phyloP scores from a whole-genome alignment of 2,113 vertebrate genomes.

The Trichomycterus rosablanca region DNA sequence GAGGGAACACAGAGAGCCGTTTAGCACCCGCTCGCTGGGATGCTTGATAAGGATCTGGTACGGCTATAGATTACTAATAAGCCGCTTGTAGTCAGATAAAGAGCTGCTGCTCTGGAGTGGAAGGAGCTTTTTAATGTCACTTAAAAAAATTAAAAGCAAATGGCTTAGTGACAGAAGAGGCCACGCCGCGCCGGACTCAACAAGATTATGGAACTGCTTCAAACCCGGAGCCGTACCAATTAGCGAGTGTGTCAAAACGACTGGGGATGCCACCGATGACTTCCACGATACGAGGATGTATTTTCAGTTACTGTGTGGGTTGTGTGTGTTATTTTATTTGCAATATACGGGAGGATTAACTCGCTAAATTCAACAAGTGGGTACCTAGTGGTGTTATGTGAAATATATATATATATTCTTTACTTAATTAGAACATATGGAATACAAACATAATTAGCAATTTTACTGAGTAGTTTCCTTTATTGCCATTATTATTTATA shows the following conservation, averaged over 20 bases:
- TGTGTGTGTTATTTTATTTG: no score
- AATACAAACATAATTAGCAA: no score
- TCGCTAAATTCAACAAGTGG: no score
- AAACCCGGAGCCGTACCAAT: slow-evolving; percentile 23
- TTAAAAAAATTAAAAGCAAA: slow-evolving; percentile 24
- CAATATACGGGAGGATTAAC: no score
- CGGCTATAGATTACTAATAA: slow-evolving; percentile 33
- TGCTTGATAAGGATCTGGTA: slow-evolving; percentile 13
- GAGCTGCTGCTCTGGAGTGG: not conserved
- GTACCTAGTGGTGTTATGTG: no score
- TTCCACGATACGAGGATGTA: not conserved
- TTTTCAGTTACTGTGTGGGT: no score
- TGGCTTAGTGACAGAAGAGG: slow-evolving; percentile 18
- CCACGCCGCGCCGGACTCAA: slow-evolving; percentile 7
- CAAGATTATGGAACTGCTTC: slow-evolving; percentile 29
- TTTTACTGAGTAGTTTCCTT: no score
- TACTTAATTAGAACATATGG: no score
- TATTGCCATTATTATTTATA: no score
- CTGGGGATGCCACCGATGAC: not conserved
- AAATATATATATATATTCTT: no score
- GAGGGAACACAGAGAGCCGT: slow-evolving; percentile 2
- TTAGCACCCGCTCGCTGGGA: slow-evolving; percentile 21
- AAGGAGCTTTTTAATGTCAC: slow-evolving; percentile 28
- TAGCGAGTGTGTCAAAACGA: not conserved
- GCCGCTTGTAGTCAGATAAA: slow-evolving; percentile 12